These are phyloP conservation scores for Pachyuromys duprasi DNA, from an alignment of 2,797 vertebrate genomes.

Conservation along the genomic window DNA sequence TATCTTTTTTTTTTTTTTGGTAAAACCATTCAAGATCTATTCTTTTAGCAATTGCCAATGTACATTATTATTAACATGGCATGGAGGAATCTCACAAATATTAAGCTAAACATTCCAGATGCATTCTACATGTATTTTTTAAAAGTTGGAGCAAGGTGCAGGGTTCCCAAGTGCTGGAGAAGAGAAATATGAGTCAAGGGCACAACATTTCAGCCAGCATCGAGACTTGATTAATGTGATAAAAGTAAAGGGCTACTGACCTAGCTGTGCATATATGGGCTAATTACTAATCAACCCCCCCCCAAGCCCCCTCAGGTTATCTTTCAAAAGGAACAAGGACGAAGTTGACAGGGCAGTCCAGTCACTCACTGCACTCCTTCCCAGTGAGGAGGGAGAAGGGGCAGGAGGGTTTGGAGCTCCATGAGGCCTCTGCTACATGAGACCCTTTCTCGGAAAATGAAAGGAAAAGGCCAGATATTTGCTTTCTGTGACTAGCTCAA, in stretches of 20 bases:
- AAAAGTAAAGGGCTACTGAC: not conserved
- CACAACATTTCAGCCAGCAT: not conserved
- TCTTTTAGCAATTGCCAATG: not conserved
- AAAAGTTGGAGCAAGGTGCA: not conserved
- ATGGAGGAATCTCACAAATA: not conserved
- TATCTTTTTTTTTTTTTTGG: not conserved
- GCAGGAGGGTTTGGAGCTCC: not conserved
- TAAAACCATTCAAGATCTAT: not conserved
- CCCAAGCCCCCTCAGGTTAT: not conserved
- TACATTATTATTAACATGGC: not conserved
- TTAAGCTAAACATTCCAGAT: not conserved
- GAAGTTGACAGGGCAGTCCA: not conserved
- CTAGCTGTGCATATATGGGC: accelerated
- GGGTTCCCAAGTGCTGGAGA: no score
- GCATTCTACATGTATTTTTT: not conserved
- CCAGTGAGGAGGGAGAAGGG: not conserved
- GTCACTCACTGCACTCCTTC: not conserved
- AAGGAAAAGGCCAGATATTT: not conserved
- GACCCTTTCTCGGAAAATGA: not conserved
- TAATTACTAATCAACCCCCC: not conserved
- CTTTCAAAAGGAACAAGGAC: not conserved
- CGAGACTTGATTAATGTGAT: not conserved
- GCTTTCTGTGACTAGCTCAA: not conserved
- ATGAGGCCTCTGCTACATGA: not conserved
- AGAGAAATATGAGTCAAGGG: not conserved